Percentiles rank a stretch among this genome's conserved stretches.
phyloP scores from a whole-genome alignment of 2,888 invertebrate species.

The Hartigia nigra region DNA sequence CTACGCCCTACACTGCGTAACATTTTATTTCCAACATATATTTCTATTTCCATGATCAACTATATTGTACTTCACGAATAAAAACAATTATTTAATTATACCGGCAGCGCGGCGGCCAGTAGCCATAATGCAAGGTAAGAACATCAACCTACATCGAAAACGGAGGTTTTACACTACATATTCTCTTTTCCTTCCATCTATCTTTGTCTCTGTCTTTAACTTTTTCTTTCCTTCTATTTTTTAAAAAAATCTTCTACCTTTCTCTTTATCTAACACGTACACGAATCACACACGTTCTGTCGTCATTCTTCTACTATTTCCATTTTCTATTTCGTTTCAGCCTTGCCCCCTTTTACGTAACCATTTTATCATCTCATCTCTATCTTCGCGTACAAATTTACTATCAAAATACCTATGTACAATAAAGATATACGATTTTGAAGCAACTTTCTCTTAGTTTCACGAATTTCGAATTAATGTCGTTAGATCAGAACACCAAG shows the following conservation, averaged over 20 bases:
- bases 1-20: conserved; percentile 18
- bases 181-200: conserved; percentile 55
- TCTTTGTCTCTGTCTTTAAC: conserved; percentile 33
- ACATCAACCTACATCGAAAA: conserved; percentile 62
- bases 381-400: not conserved
- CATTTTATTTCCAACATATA: conserved; percentile 36
- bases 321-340: not conserved
- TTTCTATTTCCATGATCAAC: conserved; percentile 40
- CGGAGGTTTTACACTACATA: conserved; percentile 54
- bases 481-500: not conserved
- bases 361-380: not conserved
- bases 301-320: not conserved
- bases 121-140: conserved; percentile 67
- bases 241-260: conserved; percentile 30
- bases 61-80: conserved; percentile 60
- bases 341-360: not conserved
- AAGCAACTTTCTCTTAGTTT: not conserved
- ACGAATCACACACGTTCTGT: not conserved
- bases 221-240: conserved; percentile 36
- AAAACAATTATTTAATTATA: conserved; percentile 67
- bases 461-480: not conserved
- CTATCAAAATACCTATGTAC: not conserved
- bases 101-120: conserved; percentile 67
- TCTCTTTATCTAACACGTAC: conserved; percentile 1
- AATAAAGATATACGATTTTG: not conserved